phyloP scores from a whole-genome alignment of 2,888 invertebrate species.

The Cerastoderma edule region DNA sequence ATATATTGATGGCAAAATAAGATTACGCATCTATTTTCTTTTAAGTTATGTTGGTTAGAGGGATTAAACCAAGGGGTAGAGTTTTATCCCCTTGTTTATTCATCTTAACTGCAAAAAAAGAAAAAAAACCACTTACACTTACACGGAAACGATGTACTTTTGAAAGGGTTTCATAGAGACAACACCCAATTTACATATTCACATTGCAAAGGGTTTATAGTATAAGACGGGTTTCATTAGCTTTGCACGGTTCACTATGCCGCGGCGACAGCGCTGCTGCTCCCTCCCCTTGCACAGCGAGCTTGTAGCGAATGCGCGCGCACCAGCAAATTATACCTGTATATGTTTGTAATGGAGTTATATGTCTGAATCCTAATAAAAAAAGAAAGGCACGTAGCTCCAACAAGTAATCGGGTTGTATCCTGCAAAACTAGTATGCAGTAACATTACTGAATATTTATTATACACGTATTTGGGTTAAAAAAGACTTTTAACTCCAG shows the following conservation, averaged over 20 bases:
- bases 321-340: too few species aligned
- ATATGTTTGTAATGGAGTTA: too few species aligned
- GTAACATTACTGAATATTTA: background rate
- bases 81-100: too few species aligned
- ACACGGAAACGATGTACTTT: background rate
- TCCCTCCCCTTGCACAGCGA: background rate
- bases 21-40: too few species aligned
- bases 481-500: too few species aligned
- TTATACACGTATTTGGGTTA: too few species aligned
- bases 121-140: too few species aligned
- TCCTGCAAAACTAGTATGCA: background rate
- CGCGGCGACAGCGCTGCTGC: too few species aligned
- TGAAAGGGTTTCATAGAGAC: background rate
- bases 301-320: background rate
- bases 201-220: background rate
- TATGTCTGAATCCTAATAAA: background rate
- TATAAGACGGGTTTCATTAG: slow-evolving; percentile 7
- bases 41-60: background rate
- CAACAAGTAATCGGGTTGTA: background rate
- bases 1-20: too few species aligned
- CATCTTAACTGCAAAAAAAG: too few species aligned
- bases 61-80: too few species aligned
- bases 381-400: background rate
- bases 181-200: background rate
- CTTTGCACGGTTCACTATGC: slow-evolving; percentile 14